phyloP scores from a whole-genome alignment of 2,113 vertebrate genomes.

The Smithornis capensis region DNA sequence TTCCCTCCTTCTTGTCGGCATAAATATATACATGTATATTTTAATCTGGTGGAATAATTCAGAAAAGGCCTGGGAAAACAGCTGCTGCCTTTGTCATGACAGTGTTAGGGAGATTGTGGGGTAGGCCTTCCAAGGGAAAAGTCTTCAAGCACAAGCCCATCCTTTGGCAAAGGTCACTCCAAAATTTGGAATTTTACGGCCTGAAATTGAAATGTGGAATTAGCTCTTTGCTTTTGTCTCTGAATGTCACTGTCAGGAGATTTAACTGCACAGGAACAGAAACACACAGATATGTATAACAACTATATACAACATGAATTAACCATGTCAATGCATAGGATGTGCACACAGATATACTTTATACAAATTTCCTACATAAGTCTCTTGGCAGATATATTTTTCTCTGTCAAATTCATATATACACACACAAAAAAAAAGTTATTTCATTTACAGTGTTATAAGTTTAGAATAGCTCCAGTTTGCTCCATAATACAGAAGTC shows the following conservation, averaged over 20 bases:
- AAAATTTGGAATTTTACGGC: neutral
- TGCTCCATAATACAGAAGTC: neutral
- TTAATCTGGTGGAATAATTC: conserved; percentile 70
- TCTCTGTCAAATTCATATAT: neutral
- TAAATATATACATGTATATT: conserved; percentile 75
- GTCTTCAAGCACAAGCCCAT: neutral
- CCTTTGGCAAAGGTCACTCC: neutral
- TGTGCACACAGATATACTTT: neutral
- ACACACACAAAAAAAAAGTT: neutral
- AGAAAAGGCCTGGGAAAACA: conserved; percentile 56
- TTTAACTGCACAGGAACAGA: neutral
- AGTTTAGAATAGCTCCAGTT: neutral
- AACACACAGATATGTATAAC: neutral
- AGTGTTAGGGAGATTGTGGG: neutral
- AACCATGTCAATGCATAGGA: neutral
- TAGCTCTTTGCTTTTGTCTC: neutral
- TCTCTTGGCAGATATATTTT: neutral
- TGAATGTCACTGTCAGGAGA: neutral
- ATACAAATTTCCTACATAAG: neutral
- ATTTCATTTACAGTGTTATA: neutral
- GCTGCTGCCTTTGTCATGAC: conserved; percentile 36
- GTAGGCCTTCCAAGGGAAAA: conserved; percentile 1
- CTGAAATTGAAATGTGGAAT: neutral
- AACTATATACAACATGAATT: neutral
- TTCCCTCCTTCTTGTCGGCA: conserved; percentile 72